Evolutionary conservation across 2,113 vertebrate genomes (phyloP), one percentile per base, ranked within the genome.

Genomic region (Xiphophorus hellerii): DNA sequence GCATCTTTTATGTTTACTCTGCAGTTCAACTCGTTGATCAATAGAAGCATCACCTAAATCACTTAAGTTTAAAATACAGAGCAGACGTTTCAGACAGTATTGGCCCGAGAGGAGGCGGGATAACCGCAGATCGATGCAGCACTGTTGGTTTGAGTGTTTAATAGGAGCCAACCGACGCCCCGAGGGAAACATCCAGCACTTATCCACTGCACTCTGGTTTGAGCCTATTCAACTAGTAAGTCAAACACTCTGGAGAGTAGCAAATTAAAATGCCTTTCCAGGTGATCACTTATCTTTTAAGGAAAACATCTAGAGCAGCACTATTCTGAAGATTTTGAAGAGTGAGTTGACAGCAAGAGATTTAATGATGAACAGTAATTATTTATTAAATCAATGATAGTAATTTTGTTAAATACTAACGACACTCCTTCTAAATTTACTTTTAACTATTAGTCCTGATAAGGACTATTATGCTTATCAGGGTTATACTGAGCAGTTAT

Each of bases 101-200:
- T 81, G 82, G 78, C 31, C 77, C 63, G 20, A 85, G 76, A 61
- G 73, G 80, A 82, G 70, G 82, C 76, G 72, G 83, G 79, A 80
- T 84, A 85, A 82, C 84, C 83, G 30, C 86, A 25, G 29, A 86
- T 92, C 90, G 29, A 93, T 90, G 60, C 22, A 67, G 80, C 65
- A n/a, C 62, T 79, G 71, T 74, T 77, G 79, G 84, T 84, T 58
- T 89, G 80, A 88, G 84, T 89, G 83, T 90, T 89, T 88, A 88
- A 88, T 83, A 87, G 82, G 66, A 87, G 76, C 66, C 71, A 71
- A 76, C 69, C 27, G 20, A 60, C 28, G 66, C 85, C 88, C 84
- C 51, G 17, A 5, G 85, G 87, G 84, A 84, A 74, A 28, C 81
- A 44, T 74, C 68, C 39, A 87, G 77, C 84, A 88, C 89, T 91